Evolutionary conservation across 2,797 vertebrate species (phyloP).

Genomic region (Pangasius larnaudii): DNA sequence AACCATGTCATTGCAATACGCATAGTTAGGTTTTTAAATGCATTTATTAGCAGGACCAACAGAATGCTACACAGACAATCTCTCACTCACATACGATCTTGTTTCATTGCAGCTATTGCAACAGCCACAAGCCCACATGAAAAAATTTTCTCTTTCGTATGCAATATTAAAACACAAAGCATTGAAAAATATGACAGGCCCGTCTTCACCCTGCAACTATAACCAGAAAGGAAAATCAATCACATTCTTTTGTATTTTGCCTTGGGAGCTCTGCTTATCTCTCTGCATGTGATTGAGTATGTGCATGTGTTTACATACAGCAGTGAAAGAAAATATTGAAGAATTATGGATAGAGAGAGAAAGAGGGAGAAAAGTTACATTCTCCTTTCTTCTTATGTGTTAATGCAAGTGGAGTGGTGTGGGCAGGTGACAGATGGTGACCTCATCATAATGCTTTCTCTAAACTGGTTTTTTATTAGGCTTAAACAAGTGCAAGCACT

Average conservation of each 20-base stretch:
- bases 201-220: conserved; percentile 57
- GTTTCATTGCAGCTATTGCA: conserved; percentile 41
- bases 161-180: conserved; percentile 53
- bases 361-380: neutral
- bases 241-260: conserved; percentile 42
- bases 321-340: neutral
- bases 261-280: conserved; percentile 45
- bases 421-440: conserved; percentile 88
- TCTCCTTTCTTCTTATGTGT: conserved; percentile 58
- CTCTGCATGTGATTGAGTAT: conserved; percentile 1
- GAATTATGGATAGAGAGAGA: conserved; percentile 10
- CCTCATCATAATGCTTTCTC: conserved; percentile 78
- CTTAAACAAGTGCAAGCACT: conserved; percentile 86
- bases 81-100: conserved; percentile 45
- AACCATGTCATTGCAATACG: neutral
- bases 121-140: conserved; percentile 29
- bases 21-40: conserved; percentile 13
- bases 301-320: conserved; percentile 5
- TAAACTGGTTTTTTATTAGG: conserved; percentile 90
- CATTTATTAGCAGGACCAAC: conserved; percentile 26
- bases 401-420: conserved; percentile 74
- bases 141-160: conserved; percentile 44
- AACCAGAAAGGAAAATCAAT: conserved; percentile 55
- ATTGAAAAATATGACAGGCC: conserved; percentile 54
- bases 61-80: conserved; percentile 30